phyloP scores from a whole-genome alignment of 2,113 vertebrate genomes.

The Polypterus senegalus region DNA sequence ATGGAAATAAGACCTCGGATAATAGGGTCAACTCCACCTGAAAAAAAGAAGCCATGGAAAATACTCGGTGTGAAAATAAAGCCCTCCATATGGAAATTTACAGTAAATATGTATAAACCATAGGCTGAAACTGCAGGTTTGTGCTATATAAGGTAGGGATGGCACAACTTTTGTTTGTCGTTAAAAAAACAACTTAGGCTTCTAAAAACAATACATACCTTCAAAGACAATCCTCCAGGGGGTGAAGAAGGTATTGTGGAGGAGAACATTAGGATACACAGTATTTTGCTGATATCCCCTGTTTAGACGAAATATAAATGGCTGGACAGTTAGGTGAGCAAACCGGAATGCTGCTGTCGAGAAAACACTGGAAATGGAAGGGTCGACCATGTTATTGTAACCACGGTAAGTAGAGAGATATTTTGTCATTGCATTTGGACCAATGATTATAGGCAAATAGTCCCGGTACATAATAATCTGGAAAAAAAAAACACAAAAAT shows the following conservation, averaged over 20 bases:
- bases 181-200: not conserved
- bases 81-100: not conserved
- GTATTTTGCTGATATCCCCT: conserved; percentile 35
- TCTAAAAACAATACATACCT: conserved; percentile 26
- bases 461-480: conserved; percentile 60
- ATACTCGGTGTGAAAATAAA: not conserved
- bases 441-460: conserved; percentile 51
- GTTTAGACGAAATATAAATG: conserved; percentile 48
- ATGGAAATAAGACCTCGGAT: conserved; percentile 51
- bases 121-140: not conserved
- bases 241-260: conserved; percentile 57
- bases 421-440: conserved; percentile 23
- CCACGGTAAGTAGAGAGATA: conserved; percentile 43
- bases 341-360: conserved; percentile 72
- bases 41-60: not conserved
- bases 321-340: conserved; percentile 67
- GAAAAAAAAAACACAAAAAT: conserved; percentile 3
- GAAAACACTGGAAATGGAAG: conserved; percentile 65
- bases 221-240: conserved; percentile 58
- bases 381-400: conserved; percentile 42
- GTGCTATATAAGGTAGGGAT: not conserved
- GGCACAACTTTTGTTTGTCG: not conserved
- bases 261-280: conserved; percentile 41
- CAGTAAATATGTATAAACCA: not conserved
- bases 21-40: conserved; percentile 60